Conservation (phyloP, 1,140 invertebrate genomes). For the Batillaria attramentaria region DNA sequence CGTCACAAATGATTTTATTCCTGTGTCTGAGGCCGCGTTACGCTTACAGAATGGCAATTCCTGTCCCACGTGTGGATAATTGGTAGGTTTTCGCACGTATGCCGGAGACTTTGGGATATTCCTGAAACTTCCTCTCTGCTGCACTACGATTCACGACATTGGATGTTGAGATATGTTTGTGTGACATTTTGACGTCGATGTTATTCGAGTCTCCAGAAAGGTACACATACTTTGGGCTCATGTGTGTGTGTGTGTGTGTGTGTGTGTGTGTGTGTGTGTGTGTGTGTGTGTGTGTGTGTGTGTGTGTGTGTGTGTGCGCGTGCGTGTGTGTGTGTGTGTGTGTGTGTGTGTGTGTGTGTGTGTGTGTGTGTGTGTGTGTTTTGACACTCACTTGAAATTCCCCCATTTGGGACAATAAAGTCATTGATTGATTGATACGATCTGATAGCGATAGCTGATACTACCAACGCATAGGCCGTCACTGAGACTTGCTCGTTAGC, state of each 20-base stretch:
- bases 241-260: not conserved
- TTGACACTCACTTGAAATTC: not conserved
- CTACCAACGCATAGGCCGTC: no score
- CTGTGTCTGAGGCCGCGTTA: no score
- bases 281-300: slow-evolving; percentile 15
- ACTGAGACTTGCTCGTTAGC: no score
- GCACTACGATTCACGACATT: no score
- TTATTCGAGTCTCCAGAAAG: not conserved
- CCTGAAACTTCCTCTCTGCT: no score
- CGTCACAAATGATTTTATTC: no score
- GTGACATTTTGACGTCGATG: not conserved
- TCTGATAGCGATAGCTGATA: no score
- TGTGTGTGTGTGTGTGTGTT: not conserved
- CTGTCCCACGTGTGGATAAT: no score
- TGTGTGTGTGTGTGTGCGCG: slow-evolving; percentile 15
- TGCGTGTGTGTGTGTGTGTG: not conserved
- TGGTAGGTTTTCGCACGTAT: not conserved
- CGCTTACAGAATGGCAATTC: no score
- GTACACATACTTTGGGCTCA: not conserved
- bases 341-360: not conserved
- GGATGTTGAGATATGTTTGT: not conserved
- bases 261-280: slow-evolving; percentile 9
- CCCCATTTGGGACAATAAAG: no score
- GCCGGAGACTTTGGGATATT: not conserved
- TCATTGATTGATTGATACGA: no score